These are phyloP conservation scores for Pelobates cultripes DNA, from an alignment of 2,797 vertebrate genomes.

Conservation along the genomic window DNA sequence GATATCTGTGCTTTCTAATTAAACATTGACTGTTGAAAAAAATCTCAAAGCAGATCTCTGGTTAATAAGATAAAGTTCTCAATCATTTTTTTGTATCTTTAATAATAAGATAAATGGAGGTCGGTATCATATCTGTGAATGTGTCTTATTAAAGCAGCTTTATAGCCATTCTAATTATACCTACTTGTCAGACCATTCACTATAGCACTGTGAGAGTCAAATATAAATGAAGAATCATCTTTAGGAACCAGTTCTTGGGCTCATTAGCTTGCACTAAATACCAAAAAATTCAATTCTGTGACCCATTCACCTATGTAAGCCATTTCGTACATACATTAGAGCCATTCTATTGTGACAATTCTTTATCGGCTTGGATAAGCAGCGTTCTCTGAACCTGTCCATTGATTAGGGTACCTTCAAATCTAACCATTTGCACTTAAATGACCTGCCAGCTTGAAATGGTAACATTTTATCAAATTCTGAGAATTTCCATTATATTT, in stretches of 20 bases:
- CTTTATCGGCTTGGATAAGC: background rate
- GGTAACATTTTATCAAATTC: background rate
- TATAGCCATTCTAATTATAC: background rate
- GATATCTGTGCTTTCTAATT: no score
- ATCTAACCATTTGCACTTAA: background rate
- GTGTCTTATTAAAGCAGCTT: background rate
- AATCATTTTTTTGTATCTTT: no score
- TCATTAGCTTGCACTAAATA: background rate
- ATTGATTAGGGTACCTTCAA: background rate
- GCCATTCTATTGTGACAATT: background rate
- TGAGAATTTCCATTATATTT: background rate
- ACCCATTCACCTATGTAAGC: slow-evolving; percentile 1
- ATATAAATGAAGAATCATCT: background rate
- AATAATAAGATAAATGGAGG: no score
- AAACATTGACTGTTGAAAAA: no score
- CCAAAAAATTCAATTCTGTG: background rate
- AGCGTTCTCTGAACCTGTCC: background rate
- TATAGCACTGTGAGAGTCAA: background rate
- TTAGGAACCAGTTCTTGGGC: background rate
- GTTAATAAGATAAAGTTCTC: no score
- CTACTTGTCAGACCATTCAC: background rate
- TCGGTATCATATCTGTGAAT: background rate
- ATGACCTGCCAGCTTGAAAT: background rate
- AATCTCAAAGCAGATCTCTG: no score
- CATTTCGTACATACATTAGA: background rate